Base-by-base conservation (phyloP, 2,888 invertebrate species). In the Alsophila aescularia region DNA sequence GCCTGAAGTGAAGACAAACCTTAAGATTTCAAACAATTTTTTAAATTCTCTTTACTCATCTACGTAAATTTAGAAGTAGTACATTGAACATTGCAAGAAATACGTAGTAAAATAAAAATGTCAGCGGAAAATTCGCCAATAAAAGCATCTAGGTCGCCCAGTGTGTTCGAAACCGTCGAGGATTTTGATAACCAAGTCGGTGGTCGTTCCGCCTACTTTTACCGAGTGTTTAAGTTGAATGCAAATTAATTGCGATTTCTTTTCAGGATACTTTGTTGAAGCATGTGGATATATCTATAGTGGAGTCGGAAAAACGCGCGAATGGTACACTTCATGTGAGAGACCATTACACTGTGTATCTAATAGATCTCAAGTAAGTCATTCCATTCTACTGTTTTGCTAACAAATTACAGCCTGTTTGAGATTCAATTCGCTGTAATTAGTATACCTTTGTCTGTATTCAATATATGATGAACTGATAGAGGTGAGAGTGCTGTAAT, bases 261-360 rank as follows among this genome's bases (percentile, higher is more conserved):
- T 50, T 60, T 62, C 78, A 95, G 95, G 94, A 94, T 74, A 93
- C 93, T 29, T 82, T 96, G 56, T 79, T 95, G 54, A 94, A 94
- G 83, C 95, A 95, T 75, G 93, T 95, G 75, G 96, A 95, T 85
- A 95, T 96, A 73, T 93, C 94, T 54, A 95, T 96, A 58, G 93
- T 95, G 39, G 96, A 96, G 75, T 95, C 96, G 5, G 96, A 96
- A 77, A 96, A 96, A 78, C 92, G 96, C 55, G 94, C 95, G 39
- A 96, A 95, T 80, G 94, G 95, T 35, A 94, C 95, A 8, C 83
- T 96, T 42, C 95, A 96, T 81, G 92, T 96, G 48, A 90, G 95
- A 72, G 96, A 96, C 78, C 95, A 94, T 87, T 95, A 95, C 78
- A 96, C 95, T 0, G 96, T 96, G 32, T 96, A 96, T 86, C 92